These are phyloP conservation scores for Coryphaenoides rupestris DNA, from an alignment of 2,113 vertebrate genomes.

Conservation along the genomic window DNA sequence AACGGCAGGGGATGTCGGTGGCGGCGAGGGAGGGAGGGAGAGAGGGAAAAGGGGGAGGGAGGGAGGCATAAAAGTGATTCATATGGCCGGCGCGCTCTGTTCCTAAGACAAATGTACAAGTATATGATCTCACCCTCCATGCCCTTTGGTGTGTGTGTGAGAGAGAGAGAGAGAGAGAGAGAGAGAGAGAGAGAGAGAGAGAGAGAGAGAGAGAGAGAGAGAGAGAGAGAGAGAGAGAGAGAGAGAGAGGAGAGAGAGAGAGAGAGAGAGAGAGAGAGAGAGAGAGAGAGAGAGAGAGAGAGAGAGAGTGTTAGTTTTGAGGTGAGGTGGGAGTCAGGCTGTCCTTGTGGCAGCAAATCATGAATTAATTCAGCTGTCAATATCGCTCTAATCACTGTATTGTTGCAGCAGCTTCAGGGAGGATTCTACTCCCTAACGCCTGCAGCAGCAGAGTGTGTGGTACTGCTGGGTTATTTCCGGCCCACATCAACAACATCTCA, in stretches of 20 bases:
- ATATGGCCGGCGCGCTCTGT: conserved; percentile 46
- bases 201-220: too few relatives aligned
- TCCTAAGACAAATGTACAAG: conserved; percentile 58
- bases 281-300: conserved; percentile 24
- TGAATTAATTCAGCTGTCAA: conserved; percentile 39
- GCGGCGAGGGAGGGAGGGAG: not conserved
- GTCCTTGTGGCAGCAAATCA: conserved; percentile 27
- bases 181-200: conserved; percentile 20
- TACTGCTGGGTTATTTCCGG: not conserved
- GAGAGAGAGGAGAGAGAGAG: conserved; percentile 17
- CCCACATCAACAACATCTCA: not conserved
- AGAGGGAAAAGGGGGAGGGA: too few relatives aligned
- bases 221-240: conserved; percentile 14
- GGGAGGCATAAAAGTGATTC: conserved; percentile 57
- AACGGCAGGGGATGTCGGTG: conserved; percentile 41
- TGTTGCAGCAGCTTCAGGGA: not conserved
- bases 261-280: conserved; percentile 28
- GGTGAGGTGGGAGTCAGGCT: conserved; percentile 34
- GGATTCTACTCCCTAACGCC: not conserved
- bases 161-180: too few relatives aligned
- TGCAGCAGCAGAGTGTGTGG: not conserved
- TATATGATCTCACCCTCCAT: conserved; percentile 55
- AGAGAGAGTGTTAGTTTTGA: conserved; percentile 30
- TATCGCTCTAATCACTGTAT: conserved; percentile 36
- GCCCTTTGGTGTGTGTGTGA: conserved; percentile 54